Conservation (phyloP, 2,888 invertebrate genomes). For the Aelia acuminata region DNA sequence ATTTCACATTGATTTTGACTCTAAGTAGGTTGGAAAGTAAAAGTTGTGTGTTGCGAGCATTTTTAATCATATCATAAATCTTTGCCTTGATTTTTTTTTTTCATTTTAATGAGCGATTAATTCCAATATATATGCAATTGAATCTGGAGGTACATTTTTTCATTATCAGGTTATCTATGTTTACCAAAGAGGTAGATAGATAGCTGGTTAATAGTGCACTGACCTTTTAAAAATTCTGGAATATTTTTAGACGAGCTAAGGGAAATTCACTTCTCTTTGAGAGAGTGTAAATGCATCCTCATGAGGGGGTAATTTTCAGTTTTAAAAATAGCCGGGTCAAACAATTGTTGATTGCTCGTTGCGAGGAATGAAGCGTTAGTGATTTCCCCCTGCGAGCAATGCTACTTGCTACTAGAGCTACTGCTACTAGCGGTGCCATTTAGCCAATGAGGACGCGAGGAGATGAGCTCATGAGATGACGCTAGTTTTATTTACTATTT, state of each 20-base stretch:
- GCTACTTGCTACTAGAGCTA: not conserved
- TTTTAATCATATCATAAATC: no score
- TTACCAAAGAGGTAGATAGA: no score
- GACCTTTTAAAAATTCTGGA: not conserved
- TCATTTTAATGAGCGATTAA: no score
- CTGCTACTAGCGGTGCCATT: not conserved
- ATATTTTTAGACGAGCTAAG: not conserved
- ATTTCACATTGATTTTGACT: no score
- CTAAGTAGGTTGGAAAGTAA: no score
- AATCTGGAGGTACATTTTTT: no score
- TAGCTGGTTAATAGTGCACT: no score
- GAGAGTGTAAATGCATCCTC: not conserved
- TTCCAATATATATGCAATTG: no score
- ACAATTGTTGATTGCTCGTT: conserved; percentile 11
- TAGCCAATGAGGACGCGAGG: not conserved
- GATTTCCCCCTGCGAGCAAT: not conserved
- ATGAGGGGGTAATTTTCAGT: not conserved
- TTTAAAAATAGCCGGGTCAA: not conserved
- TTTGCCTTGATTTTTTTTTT: no score
- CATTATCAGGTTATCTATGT: no score
- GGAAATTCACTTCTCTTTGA: not conserved
- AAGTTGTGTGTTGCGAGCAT: no score
- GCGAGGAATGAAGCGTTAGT: not conserved
- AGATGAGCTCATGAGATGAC: conserved; percentile 13
- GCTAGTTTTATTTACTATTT: conserved; percentile 41